Evolutionary conservation across 2,797 vertebrate genomes (phyloP).

Genomic region (Sebastes nivosus): DNA sequence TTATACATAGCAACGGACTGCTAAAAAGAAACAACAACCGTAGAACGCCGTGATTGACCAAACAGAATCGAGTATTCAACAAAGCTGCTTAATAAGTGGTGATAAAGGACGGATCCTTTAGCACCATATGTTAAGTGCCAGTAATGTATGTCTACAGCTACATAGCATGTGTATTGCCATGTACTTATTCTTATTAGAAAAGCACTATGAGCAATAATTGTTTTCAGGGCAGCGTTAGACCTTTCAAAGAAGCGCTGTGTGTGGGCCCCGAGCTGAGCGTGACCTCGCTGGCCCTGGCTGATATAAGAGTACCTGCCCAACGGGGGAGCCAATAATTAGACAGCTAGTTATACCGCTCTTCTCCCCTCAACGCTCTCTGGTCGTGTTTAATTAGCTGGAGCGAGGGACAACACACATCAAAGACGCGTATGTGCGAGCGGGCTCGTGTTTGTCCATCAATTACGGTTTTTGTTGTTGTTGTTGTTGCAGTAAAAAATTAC

Average conservation of each 20-base stretch:
- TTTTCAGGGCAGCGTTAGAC: background rate
- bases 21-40: too few species aligned
- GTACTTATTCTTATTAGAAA: too few species aligned
- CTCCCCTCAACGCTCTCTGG: background rate
- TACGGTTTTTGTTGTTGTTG: slow-evolving; percentile 13
- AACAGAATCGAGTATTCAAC: too few species aligned
- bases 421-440: slow-evolving; percentile 8
- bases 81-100: too few species aligned
- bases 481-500: background rate
- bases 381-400: background rate
- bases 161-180: background rate
- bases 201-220: background rate
- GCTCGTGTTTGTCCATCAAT: slow-evolving; percentile 41
- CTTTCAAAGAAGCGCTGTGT: slow-evolving; percentile 4
- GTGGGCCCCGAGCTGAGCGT: slow-evolving; percentile 42
- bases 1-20: too few species aligned
- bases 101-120: background rate
- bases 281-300: slow-evolving; percentile 41
- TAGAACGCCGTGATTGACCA: too few species aligned
- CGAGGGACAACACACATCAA: slow-evolving; percentile 42
- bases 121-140: background rate
- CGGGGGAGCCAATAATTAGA: slow-evolving; percentile 56
- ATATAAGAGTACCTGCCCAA: slow-evolving; percentile 51
- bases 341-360: slow-evolving; percentile 20
- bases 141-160: background rate